Evolutionary conservation across 2,113 vertebrate species (phyloP), one percentile per base, ranked within the genome.

Genomic region (Sterrhoptilus dennistouni): DNA sequence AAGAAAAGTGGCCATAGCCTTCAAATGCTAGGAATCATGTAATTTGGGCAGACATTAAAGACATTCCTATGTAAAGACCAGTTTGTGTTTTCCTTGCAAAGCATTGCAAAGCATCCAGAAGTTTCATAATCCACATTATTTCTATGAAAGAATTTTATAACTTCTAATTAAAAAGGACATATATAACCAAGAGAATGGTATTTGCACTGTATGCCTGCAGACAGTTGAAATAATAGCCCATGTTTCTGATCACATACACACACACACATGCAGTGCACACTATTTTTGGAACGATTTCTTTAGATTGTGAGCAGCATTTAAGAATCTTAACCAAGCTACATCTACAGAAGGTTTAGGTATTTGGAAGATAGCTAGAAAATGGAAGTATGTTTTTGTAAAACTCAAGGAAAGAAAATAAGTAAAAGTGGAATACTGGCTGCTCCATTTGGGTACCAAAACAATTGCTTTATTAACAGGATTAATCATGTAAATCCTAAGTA

Each of bases 111-210:
- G 45, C 49, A 90, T 65, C 82, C 47, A 64, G 12, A 95, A 74
- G 45, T 65, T 69, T 86, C 82, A 90, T 68, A 95, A 95, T 59
- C 53, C 27, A 66, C 61, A 71, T 42, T 77, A 86, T 72, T 94
- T 93, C 78, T 52, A 92, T 71, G 86, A 95, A 83, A 92, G 12
- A 12, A 45, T 59, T 96, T 96, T 66, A 83, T 78, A 87, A 80
- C 65, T 95, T 83, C 54, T 59, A 91, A 83, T 76, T 66, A 71
- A 96, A 61, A 87, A 95, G 74, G 47, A 88, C 54, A 97, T 63
- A 60, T 5, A 17, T 44, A 82, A 85, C 56, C 36, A 65, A 54
- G 42, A 76, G 16, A 86, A 65, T 14, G 12, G 22, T 38, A 94
- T 40, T 76, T 78, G 22, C n/a, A 60, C 9, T 31, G 19, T 8